Evolutionary conservation across 2,888 invertebrate genomes (phyloP), one percentile per base, ranked within the genome.

Genomic region (Tenthredo distinguenda): DNA sequence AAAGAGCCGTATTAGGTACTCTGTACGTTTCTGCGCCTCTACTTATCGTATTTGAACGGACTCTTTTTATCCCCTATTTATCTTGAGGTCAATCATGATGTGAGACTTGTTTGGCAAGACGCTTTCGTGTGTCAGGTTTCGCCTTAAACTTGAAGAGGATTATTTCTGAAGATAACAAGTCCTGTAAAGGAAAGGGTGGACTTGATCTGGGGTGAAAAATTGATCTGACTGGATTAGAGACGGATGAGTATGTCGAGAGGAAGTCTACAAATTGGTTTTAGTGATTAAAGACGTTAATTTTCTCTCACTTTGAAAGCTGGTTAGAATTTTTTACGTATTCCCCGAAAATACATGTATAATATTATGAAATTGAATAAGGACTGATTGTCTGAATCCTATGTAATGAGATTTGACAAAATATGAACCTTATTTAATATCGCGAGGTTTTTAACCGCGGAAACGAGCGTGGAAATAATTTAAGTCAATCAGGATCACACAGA

Each of bases 221-320:
- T 26, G n/a, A 43, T 43, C 74, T 43, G 21, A 40, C 0, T 72
- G 37, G 26, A 68, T 68, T 31, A 68, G 15, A 34, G 31, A 68
- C 15, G 21, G 68, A 68, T 18, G 18, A 34, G 68, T 34, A 68
- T 34, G 34, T 68, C 34, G 12, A 68, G 15, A 68, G 15, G 34
- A 4, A 34, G 15, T 68, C 34, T 31, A 68, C 68, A 68, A 68
- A 68, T 68, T 68, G 68, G 68, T 68, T 68, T 34, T 26, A 34
- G 7, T 68, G 68, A 68, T 68, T 68, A 68, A 68, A 68, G 34
- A 34, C 68, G 68, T 68, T 68, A 68, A 68, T 68, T 68, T 21
- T 62, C 26, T 26, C 26, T 62, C 12, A 62, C 10, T 62, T 26
- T 34, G 18, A 34, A 68, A 68, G 31, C 68, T 31, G 31, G 18